A percentile compares a stretch with the other conserved stretches of the same genome.
phyloP scores from a whole-genome alignment of 2,113 vertebrate species.

The Oncorhynchus kisutch region DNA sequence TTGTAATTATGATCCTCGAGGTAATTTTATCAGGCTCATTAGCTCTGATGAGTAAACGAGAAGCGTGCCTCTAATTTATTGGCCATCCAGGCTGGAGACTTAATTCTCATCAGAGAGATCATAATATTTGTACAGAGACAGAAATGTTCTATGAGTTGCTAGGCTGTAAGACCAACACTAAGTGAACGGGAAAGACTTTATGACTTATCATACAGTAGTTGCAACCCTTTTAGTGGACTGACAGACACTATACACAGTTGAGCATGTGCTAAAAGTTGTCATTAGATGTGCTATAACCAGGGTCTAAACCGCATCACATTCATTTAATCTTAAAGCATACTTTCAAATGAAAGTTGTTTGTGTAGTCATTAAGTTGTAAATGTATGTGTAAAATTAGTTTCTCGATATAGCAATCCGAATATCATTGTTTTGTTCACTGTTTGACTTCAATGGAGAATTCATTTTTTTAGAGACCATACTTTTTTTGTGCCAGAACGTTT shows the following conservation, averaged over 20 bases:
- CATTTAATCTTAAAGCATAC: slow-evolving; percentile 17
- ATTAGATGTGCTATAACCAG: neutral
- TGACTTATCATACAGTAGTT: slow-evolving; percentile 60
- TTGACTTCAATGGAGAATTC: slow-evolving; percentile 42
- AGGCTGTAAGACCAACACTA: slow-evolving; percentile 46
- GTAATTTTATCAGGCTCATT: slow-evolving; percentile 87
- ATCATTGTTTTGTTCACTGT: slow-evolving; percentile 62
- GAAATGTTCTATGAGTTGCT: slow-evolving; percentile 57
- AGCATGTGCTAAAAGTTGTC: slow-evolving; percentile 37
- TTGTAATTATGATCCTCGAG: slow-evolving; percentile 84
- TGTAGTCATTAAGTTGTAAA: slow-evolving; percentile 40
- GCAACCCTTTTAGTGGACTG: slow-evolving; percentile 45
- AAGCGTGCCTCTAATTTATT: slow-evolving; percentile 82
- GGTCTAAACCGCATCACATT: neutral
- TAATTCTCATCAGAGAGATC: slow-evolving; percentile 78
- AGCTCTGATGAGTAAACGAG: slow-evolving; percentile 83
- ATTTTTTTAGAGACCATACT: slow-evolving; percentile 55
- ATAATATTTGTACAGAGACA: slow-evolving; percentile 79
- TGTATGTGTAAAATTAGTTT: slow-evolving; percentile 61
- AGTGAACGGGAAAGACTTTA: slow-evolving; percentile 41
- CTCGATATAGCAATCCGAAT: slow-evolving; percentile 60
- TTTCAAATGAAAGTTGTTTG: slow-evolving; percentile 26
- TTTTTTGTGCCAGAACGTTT: slow-evolving; percentile 68
- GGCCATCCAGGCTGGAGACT: slow-evolving; percentile 77
- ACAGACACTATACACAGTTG: slow-evolving; percentile 40